Evolutionary conservation across 2,113 vertebrate species (phyloP).

Genomic region (Larimichthys polyactis): DNA sequence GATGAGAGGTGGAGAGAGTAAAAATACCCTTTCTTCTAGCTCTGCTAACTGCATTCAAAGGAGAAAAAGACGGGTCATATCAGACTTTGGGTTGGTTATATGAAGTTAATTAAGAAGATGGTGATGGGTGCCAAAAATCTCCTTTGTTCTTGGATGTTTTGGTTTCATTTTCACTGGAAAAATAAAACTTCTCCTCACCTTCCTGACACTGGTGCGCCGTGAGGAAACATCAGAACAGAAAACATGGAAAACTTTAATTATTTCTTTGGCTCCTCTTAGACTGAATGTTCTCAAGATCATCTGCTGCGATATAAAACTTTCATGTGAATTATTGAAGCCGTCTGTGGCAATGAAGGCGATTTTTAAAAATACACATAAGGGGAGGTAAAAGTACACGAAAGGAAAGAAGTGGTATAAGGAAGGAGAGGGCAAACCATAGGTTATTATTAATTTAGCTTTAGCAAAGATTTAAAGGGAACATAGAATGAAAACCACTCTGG

Average conservation of each 20-base stretch:
- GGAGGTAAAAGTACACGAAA: constrained; percentile 24
- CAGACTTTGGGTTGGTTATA: not conserved
- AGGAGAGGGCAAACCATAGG: constrained; percentile 49
- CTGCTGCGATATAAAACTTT: constrained; percentile 59
- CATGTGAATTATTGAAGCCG: constrained; percentile 70
- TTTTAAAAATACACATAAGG: constrained; percentile 70
- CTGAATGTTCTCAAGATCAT: constrained; percentile 57
- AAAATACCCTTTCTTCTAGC: not conserved
- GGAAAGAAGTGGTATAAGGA: constrained; percentile 40
- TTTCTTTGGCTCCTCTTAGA: constrained; percentile 23
- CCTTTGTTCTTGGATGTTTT: not conserved
- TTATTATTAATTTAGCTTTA: constrained; percentile 77
- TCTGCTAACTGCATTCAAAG: not conserved
- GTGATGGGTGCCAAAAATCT: not conserved
- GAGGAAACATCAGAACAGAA: constrained; percentile 17
- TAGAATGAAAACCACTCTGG: constrained; percentile 48
- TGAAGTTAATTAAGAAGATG: not conserved
- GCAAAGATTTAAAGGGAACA: constrained; percentile 67
- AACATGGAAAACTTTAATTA: constrained; percentile 19
- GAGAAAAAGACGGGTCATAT: not conserved
- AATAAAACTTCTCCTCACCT: not conserved
- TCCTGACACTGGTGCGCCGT: not conserved
- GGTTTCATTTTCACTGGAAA: constrained; percentile 12
- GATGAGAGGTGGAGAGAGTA: not conserved
- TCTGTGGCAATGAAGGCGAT: constrained; percentile 50